Evolutionary conservation across 53 echinoderm and acorn worm species (phyloP).

Genomic region (Henricia sp.): DNA sequence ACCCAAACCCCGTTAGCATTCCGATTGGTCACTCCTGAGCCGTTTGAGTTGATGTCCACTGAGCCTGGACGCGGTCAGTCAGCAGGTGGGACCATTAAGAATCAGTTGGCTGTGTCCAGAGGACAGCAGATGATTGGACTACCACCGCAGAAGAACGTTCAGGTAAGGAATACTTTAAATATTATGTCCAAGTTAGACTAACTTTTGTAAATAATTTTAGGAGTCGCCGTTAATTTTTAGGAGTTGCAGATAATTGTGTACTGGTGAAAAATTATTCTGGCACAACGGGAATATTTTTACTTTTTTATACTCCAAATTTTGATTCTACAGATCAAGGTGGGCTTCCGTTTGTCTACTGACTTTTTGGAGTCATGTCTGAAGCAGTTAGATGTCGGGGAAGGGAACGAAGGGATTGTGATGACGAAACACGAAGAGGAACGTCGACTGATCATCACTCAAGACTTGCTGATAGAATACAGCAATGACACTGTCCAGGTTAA

Average conservation of each 20-base stretch:
- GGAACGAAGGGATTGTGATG: conserved; percentile 45
- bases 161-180: too few relatives aligned
- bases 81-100: conserved; percentile 38
- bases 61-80: conserved; percentile 70
- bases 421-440: conserved; percentile 70
- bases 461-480: conserved; percentile 85
- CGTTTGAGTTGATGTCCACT: conserved; percentile 78
- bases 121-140: conserved; percentile 66
- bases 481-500: conserved; percentile 88
- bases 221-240: too few relatives aligned
- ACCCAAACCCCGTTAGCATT: conserved; percentile 96
- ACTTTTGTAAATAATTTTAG: background rate
- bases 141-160: conserved; percentile 85
- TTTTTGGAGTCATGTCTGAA: conserved; percentile 35
- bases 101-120: conserved; percentile 27
- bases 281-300: too few relatives aligned
- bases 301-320: background rate
- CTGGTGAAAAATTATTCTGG: background rate
- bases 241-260: background rate
- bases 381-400: background rate
- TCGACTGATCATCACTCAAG: conserved; percentile 73
- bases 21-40: conserved; percentile 81
- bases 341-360: conserved; percentile 72
- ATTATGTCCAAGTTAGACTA: background rate
- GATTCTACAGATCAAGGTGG: conserved; percentile 71